Base-by-base conservation (phyloP, 2,797 vertebrate species). In the Sebastes itinus region DNA sequence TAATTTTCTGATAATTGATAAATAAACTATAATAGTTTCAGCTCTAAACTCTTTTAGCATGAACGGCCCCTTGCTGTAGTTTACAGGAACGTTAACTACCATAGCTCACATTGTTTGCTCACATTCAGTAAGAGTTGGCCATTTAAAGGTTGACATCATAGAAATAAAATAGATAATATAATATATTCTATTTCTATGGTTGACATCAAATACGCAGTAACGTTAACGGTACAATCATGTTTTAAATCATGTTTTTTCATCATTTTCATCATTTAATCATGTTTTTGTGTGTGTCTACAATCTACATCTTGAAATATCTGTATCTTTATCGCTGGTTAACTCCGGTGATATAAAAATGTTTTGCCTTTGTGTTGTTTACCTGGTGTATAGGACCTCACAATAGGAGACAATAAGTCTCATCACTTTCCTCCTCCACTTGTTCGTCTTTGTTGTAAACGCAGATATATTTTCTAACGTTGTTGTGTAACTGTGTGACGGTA, bases 351-450 rank as follows among this genome's bases (percentile, higher is more conserved):
- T 33, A 1, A 35, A 6, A 28, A 7, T 4, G 23, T 2, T 67
- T 10, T 28, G 32, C 20, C 22, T 61, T 59, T 25, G 30, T 60
- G 12, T 80, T 89, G 79, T 83, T 72, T 71, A 82, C 88, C 61
- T 80, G 59, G 12, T 52, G 30, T 69, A 33, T 38, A 72, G 78
- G 65, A 82, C 77, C 13, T 28, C 35, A 35, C 54, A 38, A 72
- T 25, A 14, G 30, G n/a, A 65, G 14, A 13, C 67, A 69, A 54
- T 22, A 23, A 49, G 49, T 82, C 56, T 52, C 0, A 27, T 27
- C 60, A 86, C 81, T 86, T 78, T 65, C 14, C 66, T 49, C 65
- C 42, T 63, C 23, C 56, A 56, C 69, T 73, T 55, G 42, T 52
- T 38, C 14, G 75, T 38, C 38, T 42, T 42, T 42, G 38, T 42